Evolutionary conservation across 2,888 invertebrate genomes (phyloP).

Genomic region (Watsonalla cultraria): DNA sequence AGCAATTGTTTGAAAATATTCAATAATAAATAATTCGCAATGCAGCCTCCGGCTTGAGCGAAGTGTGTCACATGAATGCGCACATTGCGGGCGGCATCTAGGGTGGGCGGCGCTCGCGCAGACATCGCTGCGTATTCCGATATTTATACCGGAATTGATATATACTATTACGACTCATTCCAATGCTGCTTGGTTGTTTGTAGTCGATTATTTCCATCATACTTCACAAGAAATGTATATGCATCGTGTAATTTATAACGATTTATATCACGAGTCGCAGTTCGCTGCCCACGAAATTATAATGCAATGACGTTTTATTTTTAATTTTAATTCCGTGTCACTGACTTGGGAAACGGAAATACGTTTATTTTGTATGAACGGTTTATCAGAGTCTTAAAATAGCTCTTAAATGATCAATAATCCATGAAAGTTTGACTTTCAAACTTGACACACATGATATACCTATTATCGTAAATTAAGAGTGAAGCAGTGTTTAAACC

Average conservation of each 20-base stretch:
- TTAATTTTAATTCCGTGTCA: constrained; percentile 62
- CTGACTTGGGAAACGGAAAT: constrained; percentile 51
- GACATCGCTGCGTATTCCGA: constrained; percentile 28
- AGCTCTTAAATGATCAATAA: no score
- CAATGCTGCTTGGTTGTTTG: constrained; percentile 23
- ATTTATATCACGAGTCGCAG: constrained; percentile 3
- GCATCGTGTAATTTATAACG: neutral
- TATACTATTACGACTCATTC: constrained; percentile 15
- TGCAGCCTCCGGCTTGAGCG: constrained; percentile 35
- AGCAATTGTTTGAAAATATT: neutral
- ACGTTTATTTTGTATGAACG: constrained; percentile 14
- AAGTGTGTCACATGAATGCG: constrained; percentile 63
- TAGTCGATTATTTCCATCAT: neutral
- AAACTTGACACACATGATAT: no score
- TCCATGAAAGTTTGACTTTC: no score
- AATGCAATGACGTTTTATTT: constrained; percentile 54
- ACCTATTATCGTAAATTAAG: no score
- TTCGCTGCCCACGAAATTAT: constrained; percentile 15
- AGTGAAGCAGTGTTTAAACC: neutral
- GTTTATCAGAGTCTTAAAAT: no score
- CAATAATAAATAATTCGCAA: constrained; percentile 15
- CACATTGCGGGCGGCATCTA: constrained; percentile 40
- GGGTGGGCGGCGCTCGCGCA: constrained; percentile 51
- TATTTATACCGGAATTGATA: constrained; percentile 6
- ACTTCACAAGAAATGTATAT: constrained; percentile 22